A percentile compares a stretch with the other conserved stretches of the same genome.
These are phyloP conservation scores for Tribolium freemani DNA, from an alignment of 2,888 invertebrate genomes.

Conservation along the genomic window DNA sequence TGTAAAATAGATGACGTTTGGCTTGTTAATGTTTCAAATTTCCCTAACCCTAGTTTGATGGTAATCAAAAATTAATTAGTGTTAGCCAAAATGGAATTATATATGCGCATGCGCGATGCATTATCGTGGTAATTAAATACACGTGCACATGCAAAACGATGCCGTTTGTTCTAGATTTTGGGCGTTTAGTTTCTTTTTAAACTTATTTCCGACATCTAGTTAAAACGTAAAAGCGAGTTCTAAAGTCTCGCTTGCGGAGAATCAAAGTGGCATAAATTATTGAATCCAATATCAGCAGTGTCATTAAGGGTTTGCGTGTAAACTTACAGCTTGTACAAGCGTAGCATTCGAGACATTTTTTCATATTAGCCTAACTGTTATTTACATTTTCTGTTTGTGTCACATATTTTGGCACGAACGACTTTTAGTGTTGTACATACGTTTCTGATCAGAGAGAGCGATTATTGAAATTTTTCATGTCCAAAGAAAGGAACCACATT, in stretches of 20 bases:
- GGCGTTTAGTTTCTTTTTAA: conserved; percentile 8
- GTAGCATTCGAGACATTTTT: conserved; percentile 29
- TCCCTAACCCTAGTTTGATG: conserved; percentile 34
- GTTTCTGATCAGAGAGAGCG: conserved; percentile 18
- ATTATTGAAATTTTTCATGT: neutral
- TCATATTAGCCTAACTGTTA: conserved; percentile 29
- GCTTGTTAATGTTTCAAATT: conserved; percentile 28
- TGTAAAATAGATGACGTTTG: conserved; percentile 30
- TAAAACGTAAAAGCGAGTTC: conserved; percentile 8
- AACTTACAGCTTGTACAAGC: conserved; percentile 31
- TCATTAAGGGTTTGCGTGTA: conserved; percentile 36
- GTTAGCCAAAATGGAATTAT: conserved; percentile 18
- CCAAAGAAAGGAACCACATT: conserved; percentile 20
- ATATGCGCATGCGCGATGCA: conserved; percentile 20
- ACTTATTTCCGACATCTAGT: conserved; percentile 3
- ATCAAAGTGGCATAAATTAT: conserved; percentile 32
- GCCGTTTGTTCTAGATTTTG: neutral
- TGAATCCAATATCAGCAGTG: conserved; percentile 35
- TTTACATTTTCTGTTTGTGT: conserved; percentile 32
- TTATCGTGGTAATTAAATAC: conserved; percentile 10
- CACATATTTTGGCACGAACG: conserved; percentile 15
- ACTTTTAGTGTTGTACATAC: conserved; percentile 6
- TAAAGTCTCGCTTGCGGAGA: conserved; percentile 2
- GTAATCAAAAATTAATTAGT: conserved; percentile 35
- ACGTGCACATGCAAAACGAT: conserved; percentile 12